Evolutionary conservation across 2,888 invertebrate genomes (phyloP), one percentile per base, ranked within the genome.

Genomic region (Salpingus planirostris): DNA sequence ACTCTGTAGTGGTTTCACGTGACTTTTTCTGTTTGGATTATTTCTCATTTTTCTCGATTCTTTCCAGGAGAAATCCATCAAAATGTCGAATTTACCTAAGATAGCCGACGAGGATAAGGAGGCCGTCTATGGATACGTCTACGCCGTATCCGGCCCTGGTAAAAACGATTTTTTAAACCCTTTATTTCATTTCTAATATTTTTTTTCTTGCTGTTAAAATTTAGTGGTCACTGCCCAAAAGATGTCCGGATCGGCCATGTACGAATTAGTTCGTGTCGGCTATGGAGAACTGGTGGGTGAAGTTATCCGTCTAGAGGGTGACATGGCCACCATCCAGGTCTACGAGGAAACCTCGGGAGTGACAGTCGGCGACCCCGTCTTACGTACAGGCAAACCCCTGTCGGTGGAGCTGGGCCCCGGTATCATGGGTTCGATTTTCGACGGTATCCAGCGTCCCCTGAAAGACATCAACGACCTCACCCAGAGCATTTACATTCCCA

Each of bases 241-340:
- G 65, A 99, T 99, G 98, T 82, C 95, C 38, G 98, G 98, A 42
- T 89, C 97, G 14, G 97, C 97, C 76, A 98, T 98, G 96, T 98
- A 97, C 81, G 98, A 98, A 71, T 68, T 99, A 72, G 98, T 99
- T 44, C 82, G 98, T 52, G 98, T 99, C 23, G 98, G 98, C 1
- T 96, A 99, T 70, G 79, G 81, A 52, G 96, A 98, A 68, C 73
- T 99, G 57, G 98, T 99, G 10, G 98, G 98, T 46, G 98, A 99
- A 74, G 99, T 99, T 69, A 99, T 99, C 69, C 85, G 98, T 69
- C 77, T 99, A 43, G 98, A 99, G 70, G 96, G 96, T 38, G 98
- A 99, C 69, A 89, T 95, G 86, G 98, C 98, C 40, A 99, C 98
- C 51, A 97, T 98, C 67, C 98, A 99, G 78, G 85, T 91, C 46